Evolutionary conservation across 2,113 vertebrate species (phyloP).

Genomic region (Tursiops truncatus): DNA sequence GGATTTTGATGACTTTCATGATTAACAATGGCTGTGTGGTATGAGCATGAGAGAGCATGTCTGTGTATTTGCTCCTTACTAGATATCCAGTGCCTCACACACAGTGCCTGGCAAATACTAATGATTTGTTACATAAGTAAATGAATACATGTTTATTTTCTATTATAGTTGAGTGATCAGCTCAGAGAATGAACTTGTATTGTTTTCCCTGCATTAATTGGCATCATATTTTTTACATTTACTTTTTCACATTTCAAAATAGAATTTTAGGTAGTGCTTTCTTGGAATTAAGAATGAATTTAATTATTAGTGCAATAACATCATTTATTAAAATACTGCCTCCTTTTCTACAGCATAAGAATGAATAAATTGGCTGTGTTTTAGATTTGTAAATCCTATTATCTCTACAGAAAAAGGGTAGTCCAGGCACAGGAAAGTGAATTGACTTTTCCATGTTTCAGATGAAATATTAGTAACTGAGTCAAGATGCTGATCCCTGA

Average conservation of each 20-base stretch:
- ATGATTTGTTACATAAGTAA: background rate
- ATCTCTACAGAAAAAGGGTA: background rate
- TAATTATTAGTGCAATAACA: slow-evolving; percentile 6
- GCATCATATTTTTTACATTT: slow-evolving; percentile 11
- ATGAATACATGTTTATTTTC: background rate
- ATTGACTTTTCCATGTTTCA: background rate
- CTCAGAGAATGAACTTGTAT: background rate
- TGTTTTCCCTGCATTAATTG: background rate
- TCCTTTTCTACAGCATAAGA: background rate
- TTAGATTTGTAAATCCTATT: slow-evolving; percentile 23
- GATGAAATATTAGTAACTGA: background rate
- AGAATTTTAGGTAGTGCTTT: background rate
- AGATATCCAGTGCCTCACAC: background rate
- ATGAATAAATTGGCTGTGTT: background rate
- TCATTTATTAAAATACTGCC: background rate
- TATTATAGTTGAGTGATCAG: background rate
- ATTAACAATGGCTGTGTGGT: background rate
- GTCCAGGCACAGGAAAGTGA: background rate
- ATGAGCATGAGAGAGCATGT: background rate
- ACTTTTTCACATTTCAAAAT: slow-evolving; percentile 2
- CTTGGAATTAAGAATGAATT: background rate
- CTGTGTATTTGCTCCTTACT: background rate
- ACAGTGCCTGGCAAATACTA: background rate
- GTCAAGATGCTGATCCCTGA: background rate
- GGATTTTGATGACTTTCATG: background rate